Base-by-base conservation (phyloP, 1,140 invertebrate species). In the Tribolium madens region DNA sequence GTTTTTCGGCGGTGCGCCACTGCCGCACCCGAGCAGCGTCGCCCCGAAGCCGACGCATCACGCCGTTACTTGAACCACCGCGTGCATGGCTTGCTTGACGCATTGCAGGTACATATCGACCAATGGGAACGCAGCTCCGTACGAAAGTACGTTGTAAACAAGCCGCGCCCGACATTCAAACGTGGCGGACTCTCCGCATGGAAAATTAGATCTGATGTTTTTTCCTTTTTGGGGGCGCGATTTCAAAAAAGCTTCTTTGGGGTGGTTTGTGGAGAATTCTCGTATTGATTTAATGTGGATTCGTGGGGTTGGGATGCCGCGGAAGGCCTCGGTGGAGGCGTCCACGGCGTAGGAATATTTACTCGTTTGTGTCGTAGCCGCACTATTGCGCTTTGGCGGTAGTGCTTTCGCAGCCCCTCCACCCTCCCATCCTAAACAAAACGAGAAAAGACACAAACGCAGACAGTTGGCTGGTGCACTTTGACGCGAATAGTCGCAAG, bases 81-180 rank as follows among this genome's bases (percentile, higher is more conserved):
- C 83, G 80, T 81, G 81, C 82, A 83, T 57, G 75, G 52, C 71
- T 73, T 81, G 87, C 87, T 89, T 93, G 92, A 92, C 92, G 92
- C 92, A 93, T 93, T 93, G 92, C 92, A 93, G 92, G 92, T 93
- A 90, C 89, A 89, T 89, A 87, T 84, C 87, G 88, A 89, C 92
- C 92, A 92, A 93, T 93, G 89, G 84, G 85, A 86, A 87, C 83
- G 86, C 87, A 82, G 14, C 68, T 31, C 70, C 75, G 70, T 79
- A 79, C 80, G 82, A 84, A 81, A 81, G 84, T 84, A 88, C 88
- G 88, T 87, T 88, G 89, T 89, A 89, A 89, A 90, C 89, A 89
- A 87, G 88, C 89, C 89, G 89, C 89, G 88, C 88, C 90, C 89
- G 88, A 88, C 87, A 80, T 86, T 86, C 87, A 89, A 90, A 90